phyloP scores from a whole-genome alignment of 37 sponge, comb jelly and placozoan genomes.

The Axinella damicornis region DNA sequence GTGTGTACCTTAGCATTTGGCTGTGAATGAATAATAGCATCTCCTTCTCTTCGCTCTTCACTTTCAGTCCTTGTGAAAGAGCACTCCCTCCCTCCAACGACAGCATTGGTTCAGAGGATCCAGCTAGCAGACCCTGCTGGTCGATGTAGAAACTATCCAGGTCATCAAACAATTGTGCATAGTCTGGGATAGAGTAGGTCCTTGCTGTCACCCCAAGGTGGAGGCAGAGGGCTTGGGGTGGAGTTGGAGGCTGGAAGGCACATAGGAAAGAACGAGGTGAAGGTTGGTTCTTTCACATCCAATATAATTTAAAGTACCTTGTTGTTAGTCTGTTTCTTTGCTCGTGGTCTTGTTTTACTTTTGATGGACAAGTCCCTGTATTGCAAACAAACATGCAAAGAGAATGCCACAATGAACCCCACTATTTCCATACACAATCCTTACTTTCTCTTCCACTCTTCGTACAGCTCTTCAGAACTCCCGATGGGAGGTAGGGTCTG shows the following conservation, averaged over 20 bases:
- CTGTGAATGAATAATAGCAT: conserved; percentile 21
- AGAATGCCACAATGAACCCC: background rate
- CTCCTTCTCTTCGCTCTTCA: conserved; percentile 40
- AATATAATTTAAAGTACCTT: too few relatives aligned
- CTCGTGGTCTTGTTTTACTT: conserved; percentile 14
- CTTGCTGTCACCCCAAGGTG: conserved; percentile 75
- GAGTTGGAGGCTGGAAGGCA: conserved; percentile 47
- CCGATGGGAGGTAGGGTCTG: conserved; percentile 4
- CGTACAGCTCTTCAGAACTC: background rate
- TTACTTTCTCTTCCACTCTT: conserved; percentile 25
- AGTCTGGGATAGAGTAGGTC: conserved; percentile 80
- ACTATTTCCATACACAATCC: too few relatives aligned
- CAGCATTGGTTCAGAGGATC: background rate
- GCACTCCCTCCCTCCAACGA: background rate
- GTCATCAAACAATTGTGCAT: conserved; percentile 38
- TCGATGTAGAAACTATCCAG: conserved; percentile 60
- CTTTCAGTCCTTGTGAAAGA: conserved; percentile 10
- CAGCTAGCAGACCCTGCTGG: background rate
- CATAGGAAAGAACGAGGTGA: background rate
- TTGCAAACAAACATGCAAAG: background rate
- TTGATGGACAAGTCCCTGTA: conserved; percentile 43
- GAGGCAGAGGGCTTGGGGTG: conserved; percentile 58
- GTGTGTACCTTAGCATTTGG: conserved; percentile 63
- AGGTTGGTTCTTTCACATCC: too few relatives aligned
- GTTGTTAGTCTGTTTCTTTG: background rate